These are phyloP conservation scores for Balaeniceps rex DNA, from an alignment of 2,113 vertebrate genomes.

Conservation along the genomic window DNA sequence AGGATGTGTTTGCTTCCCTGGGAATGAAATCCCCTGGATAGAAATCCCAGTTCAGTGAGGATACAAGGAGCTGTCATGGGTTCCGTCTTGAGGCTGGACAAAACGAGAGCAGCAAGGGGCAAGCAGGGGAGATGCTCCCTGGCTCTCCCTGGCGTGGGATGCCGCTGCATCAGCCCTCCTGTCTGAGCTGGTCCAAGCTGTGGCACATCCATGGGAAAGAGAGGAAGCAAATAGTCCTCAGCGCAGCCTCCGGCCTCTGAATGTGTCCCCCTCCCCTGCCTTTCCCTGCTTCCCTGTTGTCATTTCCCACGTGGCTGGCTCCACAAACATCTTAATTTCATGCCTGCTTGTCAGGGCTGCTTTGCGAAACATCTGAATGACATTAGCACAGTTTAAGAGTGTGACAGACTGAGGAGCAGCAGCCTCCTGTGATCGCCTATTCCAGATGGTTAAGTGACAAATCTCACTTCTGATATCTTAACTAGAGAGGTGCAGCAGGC, in stretches of 20 bases:
- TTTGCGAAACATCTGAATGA: constrained; percentile 67
- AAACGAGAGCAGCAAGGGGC: neutral
- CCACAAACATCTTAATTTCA: constrained; percentile 69
- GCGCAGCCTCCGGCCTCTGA: neutral
- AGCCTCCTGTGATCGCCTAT: constrained; percentile 47
- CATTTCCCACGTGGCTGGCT: constrained; percentile 39
- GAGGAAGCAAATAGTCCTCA: neutral
- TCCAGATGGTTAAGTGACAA: constrained; percentile 68
- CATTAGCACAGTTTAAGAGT: constrained; percentile 60
- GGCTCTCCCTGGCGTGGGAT: neutral
- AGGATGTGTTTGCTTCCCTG: neutral
- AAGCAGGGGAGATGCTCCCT: neutral
- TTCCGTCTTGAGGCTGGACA: neutral
- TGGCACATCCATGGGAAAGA: neutral
- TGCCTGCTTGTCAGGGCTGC: constrained; percentile 53
- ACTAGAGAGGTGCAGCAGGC: constrained; percentile 27
- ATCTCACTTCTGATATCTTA: constrained; percentile 63
- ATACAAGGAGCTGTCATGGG: neutral
- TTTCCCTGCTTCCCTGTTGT: neutral
- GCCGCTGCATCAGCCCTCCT: neutral
- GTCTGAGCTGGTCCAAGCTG: neutral
- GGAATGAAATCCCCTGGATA: neutral
- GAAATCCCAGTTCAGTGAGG: neutral
- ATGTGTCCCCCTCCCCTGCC: neutral
- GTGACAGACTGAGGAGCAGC: constrained; percentile 63